Base-by-base conservation (phyloP, 1,140 invertebrate species). In the Saccostrea glomerata region DNA sequence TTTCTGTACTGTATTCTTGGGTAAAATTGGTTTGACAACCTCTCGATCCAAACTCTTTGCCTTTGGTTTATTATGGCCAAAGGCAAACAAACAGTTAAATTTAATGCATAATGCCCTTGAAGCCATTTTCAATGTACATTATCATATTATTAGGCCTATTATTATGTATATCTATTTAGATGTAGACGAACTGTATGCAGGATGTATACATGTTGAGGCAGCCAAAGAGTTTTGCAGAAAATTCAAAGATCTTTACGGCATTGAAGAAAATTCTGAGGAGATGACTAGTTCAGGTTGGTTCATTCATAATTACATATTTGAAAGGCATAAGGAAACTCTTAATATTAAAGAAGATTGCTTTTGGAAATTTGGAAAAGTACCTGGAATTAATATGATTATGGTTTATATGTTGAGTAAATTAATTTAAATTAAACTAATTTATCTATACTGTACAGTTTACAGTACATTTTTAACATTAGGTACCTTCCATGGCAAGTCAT, bases 161-260 rank as follows among this genome's bases (percentile, higher is more conserved):
- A 36, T 47, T 47, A 47, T 47, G 9, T 66, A 66, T 66, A 66
- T 66, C 7, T 66, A 66, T 66, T 66, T 23, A 66, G 60, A 66
- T 66, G 60, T 66, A 66, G 60, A 66, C 15, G 60, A 66, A 66
- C 17, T 66, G 60, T 66, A 66, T 66, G 20, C 60, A 66, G 60
- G 60, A 66, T 66, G 60, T 66, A 66, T 66, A 66, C 60, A 66
- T 66, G 60, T 66, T 66, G 60, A 66, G 17, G 60, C 60, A 20
- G 60, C 60, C 20, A 66, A 66, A 66, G 60, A 66, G 60, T 17
- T 66, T 20, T 66, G 60, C 20, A 66, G 60, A 66, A 66, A 66
- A 66, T 66, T 66, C 20, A 66, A 66, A 17, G 17, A 66, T 66
- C 60, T 66, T 66, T 66, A 66, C 17, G 17, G 60, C 20, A 17